Base-by-base conservation (phyloP, 2,113 vertebrate species). In the Rhea pennata region DNA sequence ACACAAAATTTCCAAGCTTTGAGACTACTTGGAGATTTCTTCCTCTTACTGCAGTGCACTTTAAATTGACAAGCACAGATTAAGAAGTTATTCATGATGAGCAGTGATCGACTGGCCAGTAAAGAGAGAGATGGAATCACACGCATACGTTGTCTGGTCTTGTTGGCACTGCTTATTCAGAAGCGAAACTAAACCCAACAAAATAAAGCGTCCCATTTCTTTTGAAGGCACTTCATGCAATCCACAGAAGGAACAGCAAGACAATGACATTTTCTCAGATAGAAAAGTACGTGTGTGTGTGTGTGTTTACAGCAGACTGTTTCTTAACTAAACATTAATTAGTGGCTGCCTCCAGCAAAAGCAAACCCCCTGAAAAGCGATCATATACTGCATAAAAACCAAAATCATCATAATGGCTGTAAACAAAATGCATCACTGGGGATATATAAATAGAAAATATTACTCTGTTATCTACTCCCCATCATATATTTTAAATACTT, bases 141-240 rank as follows among this genome's bases (percentile, higher is more conserved):
- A 3, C 1, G 2, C 17, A 54, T 44, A 39, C 0, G 1, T 29
- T 21, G 17, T 24, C 19, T 65, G 31, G 21, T 75, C 29, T 83
- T 5, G 4, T 66, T 44, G 79, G 22, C 48, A 11, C 79, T 3
- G 2, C 33, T 77, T 15, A 27, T 67, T 61, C 29, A 65, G n/a
- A 70, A 89, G 21, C 7, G 33, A 61, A 21, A 42, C 39, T 78
- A 73, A 74, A 82, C 12, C 36, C 15, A 17, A 22, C 1, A 2
- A 23, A 69, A 33, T 46, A 75, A 79, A 59, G 9, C 12, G 71
- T 56, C 17, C 10, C 19, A 24, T 74, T 65, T 67, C 64, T 54
- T 73, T 54, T 48, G 48, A 74, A 74, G 48, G 81, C 5, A 3
- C 24, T 10, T 3, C 31, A 6, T n/a, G 17, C 3, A 3, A 88